Evolutionary conservation across 1,140 invertebrate genomes (phyloP).

Genomic region (Cataglyphis hispanica): DNA sequence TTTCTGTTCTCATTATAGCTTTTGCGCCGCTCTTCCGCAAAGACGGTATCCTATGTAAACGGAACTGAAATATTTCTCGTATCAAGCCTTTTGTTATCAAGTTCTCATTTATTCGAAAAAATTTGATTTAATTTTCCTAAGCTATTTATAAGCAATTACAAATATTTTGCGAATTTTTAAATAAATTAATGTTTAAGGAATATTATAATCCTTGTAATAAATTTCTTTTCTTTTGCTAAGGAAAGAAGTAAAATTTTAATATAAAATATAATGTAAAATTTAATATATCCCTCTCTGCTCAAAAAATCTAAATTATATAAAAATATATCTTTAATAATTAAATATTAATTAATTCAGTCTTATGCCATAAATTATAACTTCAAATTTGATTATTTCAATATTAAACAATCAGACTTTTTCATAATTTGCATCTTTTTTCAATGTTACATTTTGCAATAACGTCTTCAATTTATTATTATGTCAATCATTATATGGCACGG

Average conservation of each 20-base stretch:
- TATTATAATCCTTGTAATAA: neutral
- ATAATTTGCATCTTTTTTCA: neutral
- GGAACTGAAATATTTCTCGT: neutral
- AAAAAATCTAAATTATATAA: neutral
- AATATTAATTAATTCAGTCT: neutral
- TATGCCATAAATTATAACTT: neutral
- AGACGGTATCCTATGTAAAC: neutral
- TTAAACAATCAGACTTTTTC: neutral
- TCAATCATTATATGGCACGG: neutral
- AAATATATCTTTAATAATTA: neutral
- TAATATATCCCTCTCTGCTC: neutral
- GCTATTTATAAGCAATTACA: neutral
- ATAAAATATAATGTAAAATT: neutral
- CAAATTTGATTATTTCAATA: neutral
- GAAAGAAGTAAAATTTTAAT: neutral
- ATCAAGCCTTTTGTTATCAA: neutral
- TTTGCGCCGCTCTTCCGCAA: neutral
- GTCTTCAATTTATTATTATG: slow-evolving; percentile 44
- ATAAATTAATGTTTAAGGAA: neutral
- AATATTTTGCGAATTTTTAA: neutral
- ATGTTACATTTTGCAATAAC: slow-evolving; percentile 2
- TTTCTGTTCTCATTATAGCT: slow-evolving; percentile 9
- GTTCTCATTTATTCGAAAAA: neutral
- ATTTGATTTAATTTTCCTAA: neutral
- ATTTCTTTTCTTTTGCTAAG: neutral